Evolutionary conservation across 30 jellyfish, hydroid and myxozoan genomes (phyloP).

Genomic region (Phacellophora camtschatica): DNA sequence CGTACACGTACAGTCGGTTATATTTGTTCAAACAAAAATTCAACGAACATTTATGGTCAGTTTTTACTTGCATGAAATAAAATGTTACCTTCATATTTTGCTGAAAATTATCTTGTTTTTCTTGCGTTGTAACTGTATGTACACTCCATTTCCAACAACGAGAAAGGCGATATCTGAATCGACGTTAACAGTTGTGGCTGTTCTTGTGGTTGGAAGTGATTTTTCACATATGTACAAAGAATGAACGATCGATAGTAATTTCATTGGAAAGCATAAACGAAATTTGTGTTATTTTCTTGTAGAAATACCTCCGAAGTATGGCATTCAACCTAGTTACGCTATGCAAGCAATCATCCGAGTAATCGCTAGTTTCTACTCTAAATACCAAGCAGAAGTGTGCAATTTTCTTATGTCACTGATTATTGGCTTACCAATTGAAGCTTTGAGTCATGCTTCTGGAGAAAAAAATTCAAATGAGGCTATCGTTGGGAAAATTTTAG

Average conservation of each 20-base stretch:
- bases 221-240: not conserved
- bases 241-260: not conserved
- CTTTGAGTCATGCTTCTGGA: not conserved
- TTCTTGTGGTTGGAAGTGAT: not conserved
- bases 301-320: constrained; percentile 40
- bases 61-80: no score
- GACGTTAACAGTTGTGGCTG: no score
- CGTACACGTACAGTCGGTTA: no score
- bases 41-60: no score
- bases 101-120: no score
- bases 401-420: not conserved
- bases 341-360: constrained; percentile 26
- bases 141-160: no score
- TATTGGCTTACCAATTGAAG: not conserved
- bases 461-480: not conserved
- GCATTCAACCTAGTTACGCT: constrained; percentile 40
- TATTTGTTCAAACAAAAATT: no score
- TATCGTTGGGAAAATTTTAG: no score
- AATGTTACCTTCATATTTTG: no score
- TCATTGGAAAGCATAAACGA: not conserved
- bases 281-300: not conserved
- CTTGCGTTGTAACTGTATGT: no score
- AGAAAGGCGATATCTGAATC: no score
- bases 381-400: not conserved
- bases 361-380: not conserved